Conservation (phyloP, 2,113 vertebrate genomes). For the Ptyas mucosa region DNA sequence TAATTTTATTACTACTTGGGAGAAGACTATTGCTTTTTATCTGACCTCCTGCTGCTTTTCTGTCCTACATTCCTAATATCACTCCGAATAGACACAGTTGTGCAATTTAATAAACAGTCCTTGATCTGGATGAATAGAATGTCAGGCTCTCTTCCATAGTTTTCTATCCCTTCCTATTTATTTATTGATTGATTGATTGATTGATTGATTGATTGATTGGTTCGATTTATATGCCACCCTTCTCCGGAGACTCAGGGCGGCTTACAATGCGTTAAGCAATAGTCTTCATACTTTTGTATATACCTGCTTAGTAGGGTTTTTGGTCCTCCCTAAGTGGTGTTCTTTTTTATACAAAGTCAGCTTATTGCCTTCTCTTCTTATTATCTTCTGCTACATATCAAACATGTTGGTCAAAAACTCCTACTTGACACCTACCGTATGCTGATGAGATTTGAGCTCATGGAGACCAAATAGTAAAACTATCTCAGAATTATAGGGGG, state of each 20-base stretch:
- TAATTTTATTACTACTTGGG: too few species aligned
- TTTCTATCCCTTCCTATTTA: neutral
- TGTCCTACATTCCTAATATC: neutral
- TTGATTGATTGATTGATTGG: too few species aligned
- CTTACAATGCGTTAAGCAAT: too few species aligned
- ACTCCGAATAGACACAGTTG: neutral
- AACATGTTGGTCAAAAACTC: neutral
- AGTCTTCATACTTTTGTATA: too few species aligned
- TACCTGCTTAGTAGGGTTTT: too few species aligned
- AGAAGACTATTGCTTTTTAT: too few species aligned
- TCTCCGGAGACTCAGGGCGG: too few species aligned
- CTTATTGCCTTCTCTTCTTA: too few species aligned
- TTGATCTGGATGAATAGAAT: neutral
- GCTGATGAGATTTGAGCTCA: neutral
- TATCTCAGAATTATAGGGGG: neutral
- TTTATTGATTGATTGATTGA: too few species aligned
- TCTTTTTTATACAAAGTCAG: too few species aligned
- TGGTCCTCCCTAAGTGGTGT: too few species aligned
- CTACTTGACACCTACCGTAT: neutral
- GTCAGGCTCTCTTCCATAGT: neutral
- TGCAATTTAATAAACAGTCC: neutral
- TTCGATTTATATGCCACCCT: too few species aligned
- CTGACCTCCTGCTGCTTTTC: neutral
- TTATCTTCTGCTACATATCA: neutral
- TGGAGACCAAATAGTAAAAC: neutral